Evolutionary conservation across 2,113 vertebrate genomes (phyloP), one percentile per base, ranked within the genome.

Genomic region (Lathamus discolor): DNA sequence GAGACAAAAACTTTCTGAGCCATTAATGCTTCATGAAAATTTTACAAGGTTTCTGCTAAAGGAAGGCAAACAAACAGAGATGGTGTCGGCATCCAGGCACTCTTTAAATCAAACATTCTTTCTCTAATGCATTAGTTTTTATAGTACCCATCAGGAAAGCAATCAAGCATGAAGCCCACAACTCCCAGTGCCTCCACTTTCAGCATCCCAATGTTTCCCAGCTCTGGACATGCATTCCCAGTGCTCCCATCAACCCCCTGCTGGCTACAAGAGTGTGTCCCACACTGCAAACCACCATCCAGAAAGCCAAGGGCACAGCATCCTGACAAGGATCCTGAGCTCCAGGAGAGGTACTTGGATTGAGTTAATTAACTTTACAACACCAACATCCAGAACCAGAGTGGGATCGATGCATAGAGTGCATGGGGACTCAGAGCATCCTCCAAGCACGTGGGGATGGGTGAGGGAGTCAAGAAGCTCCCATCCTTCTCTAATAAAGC

Each of bases 11-110:
- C 95, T 96, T 96, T 97, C 96, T 27, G 51, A 97, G 97, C 97
- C 97, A 97, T 98, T 98, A 98, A 97, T 91, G 93, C 97, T 98
- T 98, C 98, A 98, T 98, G 93, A 98, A 98, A 97, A 48, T 97
- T 98, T 98, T 96, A 98, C 97, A 98, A 95, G 97, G 95, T 96
- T 98, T 98, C 94, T 92, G 95, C 96, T 96, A 92, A 98, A 97
- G 96, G 96, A 93, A 97, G 87, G 86, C 96, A 98, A 98, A 97
- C 98, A 98, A 98, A 98, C 97, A 98, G 97, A 97, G 97, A 96
- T 63, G 76, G 95, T 97, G 96, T 97, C 29, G 33, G 95, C 97
- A 97, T 95, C 80, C 59, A 91, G 92, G 94, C 78, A 51, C 97
- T 96, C 95, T 95, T 97, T 90, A 97, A 98, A 98, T 97, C 98